Percentiles rank a stretch among this genome's conserved stretches.
phyloP scores from a whole-genome alignment of 2,113 vertebrate species.

The Tinamus guttatus region DNA sequence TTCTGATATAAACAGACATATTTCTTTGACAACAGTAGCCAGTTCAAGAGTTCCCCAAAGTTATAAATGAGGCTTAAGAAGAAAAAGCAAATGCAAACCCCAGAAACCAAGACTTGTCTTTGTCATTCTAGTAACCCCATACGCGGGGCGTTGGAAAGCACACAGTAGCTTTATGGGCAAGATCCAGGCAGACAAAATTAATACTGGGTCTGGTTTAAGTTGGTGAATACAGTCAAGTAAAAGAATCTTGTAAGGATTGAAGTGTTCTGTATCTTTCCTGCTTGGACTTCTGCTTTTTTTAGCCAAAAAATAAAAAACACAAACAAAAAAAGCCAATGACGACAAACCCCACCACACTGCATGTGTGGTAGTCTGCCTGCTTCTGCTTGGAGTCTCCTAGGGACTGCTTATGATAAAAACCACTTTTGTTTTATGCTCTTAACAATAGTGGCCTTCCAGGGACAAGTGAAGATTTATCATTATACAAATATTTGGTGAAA shows the following conservation, averaged over 20 bases:
- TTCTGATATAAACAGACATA: background rate
- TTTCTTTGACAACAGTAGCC: background rate
- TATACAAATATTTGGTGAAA: background rate
- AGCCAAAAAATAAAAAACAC: too few relatives aligned
- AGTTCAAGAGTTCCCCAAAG: background rate
- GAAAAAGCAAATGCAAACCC: background rate
- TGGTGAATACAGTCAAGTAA: background rate
- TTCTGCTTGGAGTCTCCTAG: background rate
- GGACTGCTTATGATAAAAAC: background rate
- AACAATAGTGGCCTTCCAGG: background rate
- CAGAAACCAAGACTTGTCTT: background rate
- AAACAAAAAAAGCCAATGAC: too few relatives aligned
- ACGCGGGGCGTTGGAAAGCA: background rate
- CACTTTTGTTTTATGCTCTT: background rate
- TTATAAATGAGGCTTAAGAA: background rate
- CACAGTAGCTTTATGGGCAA: accelerated
- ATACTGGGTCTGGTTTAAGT: background rate
- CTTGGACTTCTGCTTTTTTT: background rate
- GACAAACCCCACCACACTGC: background rate
- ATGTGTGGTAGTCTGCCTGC: accelerated
- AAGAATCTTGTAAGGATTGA: background rate
- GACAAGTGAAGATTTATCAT: background rate
- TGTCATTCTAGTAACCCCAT: background rate
- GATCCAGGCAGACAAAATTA: background rate
- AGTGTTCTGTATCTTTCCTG: background rate